phyloP scores from a whole-genome alignment of 2,888 invertebrate species.

The Diplazon laetatorius region DNA sequence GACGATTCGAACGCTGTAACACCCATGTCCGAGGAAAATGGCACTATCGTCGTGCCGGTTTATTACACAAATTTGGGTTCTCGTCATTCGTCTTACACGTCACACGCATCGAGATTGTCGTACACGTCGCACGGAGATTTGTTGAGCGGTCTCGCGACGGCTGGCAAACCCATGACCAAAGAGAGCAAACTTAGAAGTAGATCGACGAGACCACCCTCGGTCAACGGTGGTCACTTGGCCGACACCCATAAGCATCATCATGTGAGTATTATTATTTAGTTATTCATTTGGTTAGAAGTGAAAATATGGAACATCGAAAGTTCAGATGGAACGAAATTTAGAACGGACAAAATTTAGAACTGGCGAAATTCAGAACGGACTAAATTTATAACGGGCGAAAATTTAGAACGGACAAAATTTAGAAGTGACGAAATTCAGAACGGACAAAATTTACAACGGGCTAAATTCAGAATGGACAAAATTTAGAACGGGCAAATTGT shows the following conservation, averaged over 20 bases:
- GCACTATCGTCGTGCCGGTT: conserved; percentile 95
- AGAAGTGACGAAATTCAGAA: too few species aligned
- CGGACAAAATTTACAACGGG: too few species aligned
- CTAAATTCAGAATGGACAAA: too few species aligned
- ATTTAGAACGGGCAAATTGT: too few species aligned
- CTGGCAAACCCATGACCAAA: conserved; percentile 89
- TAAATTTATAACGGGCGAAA: too few species aligned
- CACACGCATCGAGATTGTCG: conserved; percentile 95
- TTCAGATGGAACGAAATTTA: too few species aligned
- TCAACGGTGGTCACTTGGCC: conserved; percentile 84
- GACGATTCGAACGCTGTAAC: conserved; percentile 99
- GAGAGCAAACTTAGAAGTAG: conserved; percentile 92
- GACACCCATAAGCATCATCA: conserved; percentile 87
- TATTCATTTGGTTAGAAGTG: too few species aligned
- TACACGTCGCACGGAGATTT: conserved; percentile 97
- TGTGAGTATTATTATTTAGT: conserved; percentile 82
- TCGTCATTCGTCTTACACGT: conserved; percentile 97
- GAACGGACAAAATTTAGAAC: too few species aligned
- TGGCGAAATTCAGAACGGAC: too few species aligned
- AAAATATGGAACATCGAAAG: too few species aligned
- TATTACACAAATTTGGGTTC: conserved; percentile 94
- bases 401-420: too few species aligned
- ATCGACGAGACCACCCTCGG: conserved; percentile 86
- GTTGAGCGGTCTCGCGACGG: conserved; percentile 88
- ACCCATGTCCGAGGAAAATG: conserved; percentile 98